Conservation (phyloP, 2,113 vertebrate genomes). For the Loxodonta africana region DNA sequence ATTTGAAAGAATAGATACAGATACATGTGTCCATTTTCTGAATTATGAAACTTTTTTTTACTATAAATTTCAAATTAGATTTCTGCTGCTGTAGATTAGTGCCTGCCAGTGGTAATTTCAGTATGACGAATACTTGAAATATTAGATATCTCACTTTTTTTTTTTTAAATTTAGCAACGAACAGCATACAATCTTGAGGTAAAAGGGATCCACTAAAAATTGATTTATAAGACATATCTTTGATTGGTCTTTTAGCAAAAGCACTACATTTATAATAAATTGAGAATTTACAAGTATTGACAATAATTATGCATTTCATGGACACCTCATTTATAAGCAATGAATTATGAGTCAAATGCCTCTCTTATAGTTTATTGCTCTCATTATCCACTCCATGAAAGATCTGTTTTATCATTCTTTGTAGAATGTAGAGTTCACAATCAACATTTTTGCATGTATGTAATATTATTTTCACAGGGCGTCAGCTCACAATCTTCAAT, state of each 20-base stretch:
- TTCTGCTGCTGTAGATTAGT: conserved; percentile 75
- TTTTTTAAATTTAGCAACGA: conserved; percentile 58
- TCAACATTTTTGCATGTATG: conserved; percentile 96
- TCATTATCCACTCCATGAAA: conserved; percentile 96
- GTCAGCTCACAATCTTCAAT: conserved; percentile 99
- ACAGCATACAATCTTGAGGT: conserved; percentile 68
- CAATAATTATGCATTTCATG: conserved; percentile 90
- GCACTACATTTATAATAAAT: conserved; percentile 73
- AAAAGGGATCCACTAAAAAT: conserved; percentile 76
- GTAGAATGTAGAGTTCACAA: conserved; percentile 90
- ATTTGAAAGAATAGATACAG: conserved; percentile 72
- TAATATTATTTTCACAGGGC: conserved; percentile 97
- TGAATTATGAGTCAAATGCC: conserved; percentile 94
- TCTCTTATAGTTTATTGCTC: conserved; percentile 98
- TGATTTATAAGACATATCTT: conserved; percentile 82
- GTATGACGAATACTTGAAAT: conserved; percentile 77
- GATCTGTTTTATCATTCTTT: conserved; percentile 92
- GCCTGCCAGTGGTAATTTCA: conserved; percentile 74
- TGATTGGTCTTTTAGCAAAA: conserved; percentile 96
- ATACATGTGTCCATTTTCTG: conserved; percentile 69
- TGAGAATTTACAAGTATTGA: conserved; percentile 84
- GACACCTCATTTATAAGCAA: conserved; percentile 96
- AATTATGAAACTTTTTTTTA: conserved; percentile 66
- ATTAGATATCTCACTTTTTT: conserved; percentile 70
- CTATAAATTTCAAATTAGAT: conserved; percentile 78